Conservation (phyloP, 2,888 invertebrate genomes). For the Branchipolynoe longqiensis region DNA sequence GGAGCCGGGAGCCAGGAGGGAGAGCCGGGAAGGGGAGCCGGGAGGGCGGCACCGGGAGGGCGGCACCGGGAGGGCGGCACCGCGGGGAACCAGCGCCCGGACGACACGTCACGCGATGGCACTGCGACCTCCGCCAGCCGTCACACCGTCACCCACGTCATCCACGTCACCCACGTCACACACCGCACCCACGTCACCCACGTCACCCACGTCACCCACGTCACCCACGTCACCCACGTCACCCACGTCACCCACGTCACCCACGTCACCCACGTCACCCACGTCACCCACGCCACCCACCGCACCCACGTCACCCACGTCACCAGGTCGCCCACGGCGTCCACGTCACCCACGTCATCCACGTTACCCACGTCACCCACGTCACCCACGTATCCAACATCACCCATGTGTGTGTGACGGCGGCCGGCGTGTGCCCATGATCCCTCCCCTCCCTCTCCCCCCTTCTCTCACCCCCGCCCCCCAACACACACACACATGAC, state of each 20-base stretch:
- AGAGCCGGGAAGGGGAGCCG: too few species aligned
- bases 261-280: constrained; percentile 25
- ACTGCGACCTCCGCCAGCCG: not conserved
- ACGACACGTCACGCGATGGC: constrained; percentile 38
- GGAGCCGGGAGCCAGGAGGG: not conserved
- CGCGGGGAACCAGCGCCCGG: constrained; percentile 28
- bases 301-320: constrained; percentile 1
- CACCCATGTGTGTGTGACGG: not conserved
- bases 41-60: not conserved
- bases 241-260: constrained; percentile 1
- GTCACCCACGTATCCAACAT: not conserved
- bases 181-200: constrained; percentile 23
- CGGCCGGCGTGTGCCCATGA: not conserved
- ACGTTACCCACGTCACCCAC: not conserved
- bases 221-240: not conserved
- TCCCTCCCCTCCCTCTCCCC: not conserved
- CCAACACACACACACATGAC: too few species aligned
- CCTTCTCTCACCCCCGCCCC: not conserved
- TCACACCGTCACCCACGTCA: not conserved
- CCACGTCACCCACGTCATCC: constrained; percentile 34
- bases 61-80: constrained; percentile 5
- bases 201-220: not conserved
- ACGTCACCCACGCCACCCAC: not conserved
- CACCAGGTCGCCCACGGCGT: constrained; percentile 9
- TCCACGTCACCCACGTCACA: not conserved